phyloP scores from a whole-genome alignment of 2,113 vertebrate species.

The Suncus etruscus region DNA sequence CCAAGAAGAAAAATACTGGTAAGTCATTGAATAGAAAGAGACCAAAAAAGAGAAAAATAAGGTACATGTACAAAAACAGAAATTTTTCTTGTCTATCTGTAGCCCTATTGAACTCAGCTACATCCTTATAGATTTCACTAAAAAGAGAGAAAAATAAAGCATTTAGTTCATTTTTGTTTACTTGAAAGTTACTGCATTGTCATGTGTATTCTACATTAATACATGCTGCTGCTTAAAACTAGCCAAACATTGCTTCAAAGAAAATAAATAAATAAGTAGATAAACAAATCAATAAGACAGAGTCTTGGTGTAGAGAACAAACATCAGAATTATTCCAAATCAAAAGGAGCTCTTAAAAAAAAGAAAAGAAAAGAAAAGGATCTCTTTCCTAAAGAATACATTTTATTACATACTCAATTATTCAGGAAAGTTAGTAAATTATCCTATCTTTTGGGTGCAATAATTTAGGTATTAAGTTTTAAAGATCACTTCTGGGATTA shows the following conservation, averaged over 20 bases:
- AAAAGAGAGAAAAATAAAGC: conserved; percentile 45
- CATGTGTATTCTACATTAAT: conserved; percentile 1
- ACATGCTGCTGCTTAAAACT: background rate
- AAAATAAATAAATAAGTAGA: background rate
- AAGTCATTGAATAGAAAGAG: no score
- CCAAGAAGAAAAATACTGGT: no score
- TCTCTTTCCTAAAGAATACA: background rate
- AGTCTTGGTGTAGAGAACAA: background rate
- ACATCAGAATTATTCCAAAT: background rate
- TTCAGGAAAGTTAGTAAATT: background rate
- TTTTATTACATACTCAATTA: conserved; percentile 26
- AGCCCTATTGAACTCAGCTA: background rate
- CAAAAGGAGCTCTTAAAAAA: background rate
- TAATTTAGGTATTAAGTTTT: background rate
- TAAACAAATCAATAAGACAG: background rate
- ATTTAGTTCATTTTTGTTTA: conserved; percentile 14
- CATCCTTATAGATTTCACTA: background rate
- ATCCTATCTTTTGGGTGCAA: conserved; percentile 20
- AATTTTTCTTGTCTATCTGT: no score
- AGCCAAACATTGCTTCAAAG: conserved; percentile 26
- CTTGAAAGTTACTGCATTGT: background rate
- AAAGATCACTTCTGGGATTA: background rate
- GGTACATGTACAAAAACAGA: background rate
- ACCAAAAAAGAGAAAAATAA: background rate
- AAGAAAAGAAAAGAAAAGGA: no score